phyloP scores from a whole-genome alignment of 2,797 vertebrate genomes.

The Phylloscopus collybita region DNA sequence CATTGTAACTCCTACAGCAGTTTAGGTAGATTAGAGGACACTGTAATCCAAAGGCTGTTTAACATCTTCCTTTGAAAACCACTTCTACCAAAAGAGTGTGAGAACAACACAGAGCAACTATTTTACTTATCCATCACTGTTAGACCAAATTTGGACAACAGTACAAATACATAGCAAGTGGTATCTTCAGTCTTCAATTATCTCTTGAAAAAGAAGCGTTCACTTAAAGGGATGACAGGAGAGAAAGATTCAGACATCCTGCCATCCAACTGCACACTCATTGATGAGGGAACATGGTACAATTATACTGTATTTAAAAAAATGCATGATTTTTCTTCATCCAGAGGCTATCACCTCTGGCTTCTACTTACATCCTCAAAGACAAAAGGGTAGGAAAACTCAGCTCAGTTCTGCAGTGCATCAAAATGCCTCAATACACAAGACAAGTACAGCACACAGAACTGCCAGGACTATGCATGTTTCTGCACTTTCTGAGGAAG shows the following conservation, averaged over 20 bases:
- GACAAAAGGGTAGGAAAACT: background rate
- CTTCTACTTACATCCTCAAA: background rate
- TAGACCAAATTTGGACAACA: background rate
- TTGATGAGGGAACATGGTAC: background rate
- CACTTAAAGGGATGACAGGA: background rate
- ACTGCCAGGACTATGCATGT: rapidly evolving
- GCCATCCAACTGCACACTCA: background rate
- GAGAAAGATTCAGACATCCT: background rate
- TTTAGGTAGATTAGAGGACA: background rate
- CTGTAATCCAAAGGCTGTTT: background rate
- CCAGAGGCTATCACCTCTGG: background rate
- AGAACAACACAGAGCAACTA: background rate
- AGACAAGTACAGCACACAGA: background rate
- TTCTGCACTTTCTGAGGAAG: background rate
- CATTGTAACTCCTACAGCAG: background rate
- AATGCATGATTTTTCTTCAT: background rate
- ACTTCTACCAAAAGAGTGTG: background rate
- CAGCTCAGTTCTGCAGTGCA: background rate
- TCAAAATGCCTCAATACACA: background rate
- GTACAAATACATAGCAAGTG: background rate
- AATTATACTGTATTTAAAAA: background rate
- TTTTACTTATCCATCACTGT: background rate
- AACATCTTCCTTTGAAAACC: background rate
- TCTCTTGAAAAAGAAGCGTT: background rate
- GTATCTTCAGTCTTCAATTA: background rate